Percentiles rank a stretch among this genome's conserved stretches.
phyloP scores from a whole-genome alignment of 2,888 invertebrate genomes.

The Troides aeacus region DNA sequence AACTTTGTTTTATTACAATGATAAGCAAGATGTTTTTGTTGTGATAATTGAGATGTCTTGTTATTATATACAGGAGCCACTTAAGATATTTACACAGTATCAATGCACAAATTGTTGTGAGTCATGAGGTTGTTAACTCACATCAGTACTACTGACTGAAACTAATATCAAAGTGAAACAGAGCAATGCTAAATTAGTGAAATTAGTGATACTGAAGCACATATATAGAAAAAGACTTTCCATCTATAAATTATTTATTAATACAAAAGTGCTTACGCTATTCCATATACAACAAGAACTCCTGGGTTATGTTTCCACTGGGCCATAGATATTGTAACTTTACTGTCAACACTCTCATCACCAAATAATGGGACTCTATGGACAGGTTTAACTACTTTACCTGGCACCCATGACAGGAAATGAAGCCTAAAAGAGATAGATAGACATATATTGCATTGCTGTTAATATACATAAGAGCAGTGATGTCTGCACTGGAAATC shows the following conservation, averaged over 20 bases:
- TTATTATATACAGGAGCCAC: too few relatives aligned
- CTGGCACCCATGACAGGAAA: constrained; percentile 74
- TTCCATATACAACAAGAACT: constrained; percentile 81
- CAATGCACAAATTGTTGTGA: too few relatives aligned
- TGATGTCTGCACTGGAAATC: too few relatives aligned
- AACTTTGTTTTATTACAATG: too few relatives aligned
- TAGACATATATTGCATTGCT: not conserved
- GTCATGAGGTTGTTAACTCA: too few relatives aligned
- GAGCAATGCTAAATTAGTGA: too few relatives aligned
- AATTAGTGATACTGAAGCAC: too few relatives aligned
- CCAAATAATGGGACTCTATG: constrained; percentile 82
- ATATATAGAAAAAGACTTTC: not conserved
- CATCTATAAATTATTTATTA: not conserved
- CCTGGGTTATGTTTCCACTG: constrained; percentile 82
- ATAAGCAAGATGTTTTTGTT: too few relatives aligned
- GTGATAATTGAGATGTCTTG: too few relatives aligned
- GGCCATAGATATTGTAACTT: constrained; percentile 81
- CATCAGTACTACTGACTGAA: too few relatives aligned
- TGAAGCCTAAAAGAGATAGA: constrained; percentile 54
- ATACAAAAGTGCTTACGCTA: constrained; percentile 62
- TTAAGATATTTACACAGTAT: too few relatives aligned
- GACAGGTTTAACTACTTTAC: constrained; percentile 59
- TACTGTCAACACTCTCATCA: constrained; percentile 81
- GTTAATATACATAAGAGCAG: not conserved
- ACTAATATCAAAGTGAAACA: too few relatives aligned